Percentiles rank a stretch among this genome's conserved stretches.
Conservation (phyloP, 2,797 vertebrate species). For the Coluber constrictor region DNA sequence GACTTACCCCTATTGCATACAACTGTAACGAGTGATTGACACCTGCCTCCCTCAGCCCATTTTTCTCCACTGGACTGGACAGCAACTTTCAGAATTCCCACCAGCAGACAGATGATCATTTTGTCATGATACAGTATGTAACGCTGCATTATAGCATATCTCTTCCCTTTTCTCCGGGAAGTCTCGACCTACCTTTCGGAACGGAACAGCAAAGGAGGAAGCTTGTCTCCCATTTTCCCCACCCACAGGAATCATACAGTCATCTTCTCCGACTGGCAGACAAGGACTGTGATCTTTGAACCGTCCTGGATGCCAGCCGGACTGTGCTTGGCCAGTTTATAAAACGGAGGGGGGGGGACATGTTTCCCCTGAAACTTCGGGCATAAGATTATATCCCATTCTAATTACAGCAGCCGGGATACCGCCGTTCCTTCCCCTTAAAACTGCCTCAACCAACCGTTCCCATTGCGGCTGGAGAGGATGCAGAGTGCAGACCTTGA, state of each 20-base stretch:
- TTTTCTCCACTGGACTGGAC: neutral
- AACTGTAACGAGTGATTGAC: neutral
- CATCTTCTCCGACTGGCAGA: neutral
- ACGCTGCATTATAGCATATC: neutral
- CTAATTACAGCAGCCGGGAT: neutral
- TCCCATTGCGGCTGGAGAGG: neutral
- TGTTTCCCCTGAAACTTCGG: neutral
- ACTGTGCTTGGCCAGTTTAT: neutral
- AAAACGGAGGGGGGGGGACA: neutral
- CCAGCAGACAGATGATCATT: neutral
- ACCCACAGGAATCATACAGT: neutral
- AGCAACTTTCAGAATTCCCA: neutral
- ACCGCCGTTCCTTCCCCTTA: neutral
- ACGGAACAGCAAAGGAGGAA: neutral
- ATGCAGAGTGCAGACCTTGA: neutral
- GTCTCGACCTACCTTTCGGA: neutral
- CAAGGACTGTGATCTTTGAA: neutral
- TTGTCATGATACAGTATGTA: neutral
- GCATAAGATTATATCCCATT: neutral
- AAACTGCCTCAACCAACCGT: neutral
- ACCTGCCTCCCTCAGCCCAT: neutral
- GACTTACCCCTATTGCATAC: neutral
- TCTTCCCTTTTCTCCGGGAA: neutral
- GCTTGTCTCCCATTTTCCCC: neutral
- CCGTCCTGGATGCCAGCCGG: neutral